Evolutionary conservation across 2,888 invertebrate species (phyloP), one percentile per base, ranked within the genome.

Genomic region (Pammene fasciana): DNA sequence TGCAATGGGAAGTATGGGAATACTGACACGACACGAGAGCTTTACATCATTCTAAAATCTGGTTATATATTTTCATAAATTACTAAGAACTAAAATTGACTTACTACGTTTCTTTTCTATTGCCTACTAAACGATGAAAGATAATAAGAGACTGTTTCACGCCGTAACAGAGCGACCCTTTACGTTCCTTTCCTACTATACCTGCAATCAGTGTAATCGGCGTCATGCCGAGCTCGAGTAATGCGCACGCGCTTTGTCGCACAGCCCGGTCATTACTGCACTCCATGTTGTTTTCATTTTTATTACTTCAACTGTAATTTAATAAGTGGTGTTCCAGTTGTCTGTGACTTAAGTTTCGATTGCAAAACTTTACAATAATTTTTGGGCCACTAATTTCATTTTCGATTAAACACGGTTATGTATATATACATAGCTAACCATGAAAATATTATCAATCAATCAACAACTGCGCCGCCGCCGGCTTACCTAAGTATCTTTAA

Each of bases 341-440:
- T 8, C 38, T 10, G 45, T 46, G 55, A 45, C 16, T 38, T 46
- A 56, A 50, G 72, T 75, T 74, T 77, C 74, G 76, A 78, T 82
- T 80, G 78, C 82, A 79, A 81, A 80, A 77, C 72, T 71, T 77
- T 75, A 73, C 73, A 73, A 72, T 78, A 72, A 75, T 80, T 76
- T 74, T 65, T 74, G 75, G 75, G 72, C 73, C 77, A 77, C 75
- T 77, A 80, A 74, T 78, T 79, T 75, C 75, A 75, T 79, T 81
- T 55, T 18, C 38, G 10, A 46, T 67, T 41, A 11, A 46, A 16
- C 38, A 50, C 9, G n/a, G 38, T 2, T 48, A 8, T 26, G 18
- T 38, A 36, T 52, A 18, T 56, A 41, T 55, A 48, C 50, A 65
- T 60, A 68, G 71, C 68, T 67, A 67, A 65, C 62, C 67, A 74